These are phyloP conservation scores for Hedya salicella DNA, from an alignment of 2,888 invertebrate species.

Conservation along the genomic window DNA sequence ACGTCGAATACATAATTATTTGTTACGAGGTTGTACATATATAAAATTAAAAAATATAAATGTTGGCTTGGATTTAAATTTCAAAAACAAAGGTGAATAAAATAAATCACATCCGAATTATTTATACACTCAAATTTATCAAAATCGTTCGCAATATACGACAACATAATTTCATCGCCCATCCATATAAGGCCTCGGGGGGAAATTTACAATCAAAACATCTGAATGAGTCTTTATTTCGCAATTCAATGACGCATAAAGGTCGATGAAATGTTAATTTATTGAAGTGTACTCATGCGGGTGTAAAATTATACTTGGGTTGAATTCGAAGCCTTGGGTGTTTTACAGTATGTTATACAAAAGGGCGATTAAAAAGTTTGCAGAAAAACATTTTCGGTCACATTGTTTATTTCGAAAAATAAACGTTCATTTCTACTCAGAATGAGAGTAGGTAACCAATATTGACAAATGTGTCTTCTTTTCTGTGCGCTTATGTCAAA, in stretches of 20 bases:
- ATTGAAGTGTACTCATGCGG: slow-evolving; percentile 43
- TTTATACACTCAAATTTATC: neutral
- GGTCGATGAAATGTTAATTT: slow-evolving; percentile 48
- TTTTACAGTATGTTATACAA: neutral
- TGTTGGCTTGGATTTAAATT: no score
- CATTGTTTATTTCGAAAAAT: no score
- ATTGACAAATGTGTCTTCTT: no score
- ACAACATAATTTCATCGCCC: slow-evolving; percentile 26
- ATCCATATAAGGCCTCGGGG: slow-evolving; percentile 12
- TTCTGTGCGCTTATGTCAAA: no score
- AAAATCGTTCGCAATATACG: slow-evolving; percentile 11
- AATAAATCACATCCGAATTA: neutral
- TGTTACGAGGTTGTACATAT: no score
- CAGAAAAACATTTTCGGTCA: no score
- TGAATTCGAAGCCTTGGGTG: neutral
- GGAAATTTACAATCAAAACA: slow-evolving; percentile 48
- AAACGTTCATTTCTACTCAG: no score
- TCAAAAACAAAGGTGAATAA: neutral
- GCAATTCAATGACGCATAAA: slow-evolving; percentile 49
- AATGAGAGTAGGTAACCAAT: no score
- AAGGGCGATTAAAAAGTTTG: no score
- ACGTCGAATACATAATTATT: no score
- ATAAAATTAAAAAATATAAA: no score
- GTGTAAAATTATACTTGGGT: neutral
- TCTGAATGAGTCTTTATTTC: slow-evolving; percentile 48